Evolutionary conservation across 1,140 invertebrate species (phyloP).

Genomic region (Muscidifurax raptorellus): DNA sequence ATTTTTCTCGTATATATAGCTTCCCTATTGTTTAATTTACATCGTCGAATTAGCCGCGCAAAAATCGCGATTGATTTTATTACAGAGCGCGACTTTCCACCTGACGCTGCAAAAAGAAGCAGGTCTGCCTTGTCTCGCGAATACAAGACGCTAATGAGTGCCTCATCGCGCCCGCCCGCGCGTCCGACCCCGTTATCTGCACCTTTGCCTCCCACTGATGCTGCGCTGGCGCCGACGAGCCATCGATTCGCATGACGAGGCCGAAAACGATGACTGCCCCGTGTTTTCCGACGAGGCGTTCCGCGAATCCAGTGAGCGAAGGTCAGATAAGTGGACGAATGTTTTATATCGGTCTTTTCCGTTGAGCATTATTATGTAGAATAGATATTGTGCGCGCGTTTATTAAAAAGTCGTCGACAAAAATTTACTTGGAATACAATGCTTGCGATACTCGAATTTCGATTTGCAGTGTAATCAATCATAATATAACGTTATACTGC

Average conservation of each 20-base stretch:
- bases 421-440: not conserved
- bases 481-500: not conserved
- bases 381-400: no score
- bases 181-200: not conserved
- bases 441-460: not conserved
- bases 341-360: no score
- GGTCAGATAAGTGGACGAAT: no score
- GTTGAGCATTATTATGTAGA: no score
- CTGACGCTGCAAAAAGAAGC: conserved; percentile 21
- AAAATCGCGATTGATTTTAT: conserved; percentile 35
- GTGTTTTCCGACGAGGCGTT: not conserved
- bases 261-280: not conserved
- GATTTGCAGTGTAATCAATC: not conserved
- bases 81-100: conserved; percentile 29
- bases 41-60: not conserved
- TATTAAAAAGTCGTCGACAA: not conserved
- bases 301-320: no score
- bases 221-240: not conserved
- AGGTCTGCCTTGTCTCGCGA: not conserved
- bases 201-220: not conserved
- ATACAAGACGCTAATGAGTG: conserved; percentile 15
- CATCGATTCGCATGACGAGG: conserved; percentile 41
- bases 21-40: not conserved
- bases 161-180: conserved; percentile 6
- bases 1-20: not conserved